Evolutionary conservation across 2,113 vertebrate genomes (phyloP), one percentile per base, ranked within the genome.

Genomic region (Ranitomeya variabilis): DNA sequence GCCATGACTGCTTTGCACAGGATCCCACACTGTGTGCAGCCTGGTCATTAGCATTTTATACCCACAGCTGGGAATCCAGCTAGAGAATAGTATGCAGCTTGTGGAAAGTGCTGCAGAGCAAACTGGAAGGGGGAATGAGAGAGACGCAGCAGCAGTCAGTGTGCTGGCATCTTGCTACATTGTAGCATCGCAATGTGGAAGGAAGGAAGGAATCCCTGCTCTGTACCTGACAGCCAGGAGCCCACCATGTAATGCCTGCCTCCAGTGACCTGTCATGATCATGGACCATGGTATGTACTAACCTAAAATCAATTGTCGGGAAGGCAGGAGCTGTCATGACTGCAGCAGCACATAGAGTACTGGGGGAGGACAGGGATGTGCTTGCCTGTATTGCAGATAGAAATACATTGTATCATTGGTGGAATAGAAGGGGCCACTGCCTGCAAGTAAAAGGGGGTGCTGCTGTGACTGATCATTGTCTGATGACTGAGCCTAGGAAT

Each of bases 211-310:
- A 45, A 45, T 45, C 37, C 37, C 15, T 37, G 31, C 60, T 51
- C 31, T 13, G 59, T 26, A 73, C 26, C 69, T 73, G 69, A 73
- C 73, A 51, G 14, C 23, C 80, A 79, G 37, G 15, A 80, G 54
- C 85, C 71, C 76, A 86, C 59, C 85, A 78, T 78, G 71, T 86
- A 77, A 78, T 23, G 11, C 85, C 73, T 64, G 71, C 78, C 85
- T 77, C 60, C 80, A 64, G 26, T 67, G 52, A 45, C 12, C 31
- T 52, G 73, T 55, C 19, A 18, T 54, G 64, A 69, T 80, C 86
- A 87, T 80, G 86, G 86, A 87, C 77, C 86, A 87, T 64, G 86
- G 86, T 87, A 87, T 12, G 86, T 87, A 79, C 76, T 71, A 87
- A 86, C 85, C 86, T 80, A 80, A 74, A 77, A 64, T 45, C 73